A percentile compares a stretch with the other conserved stretches of the same genome.
These are phyloP conservation scores for Orchestes rusci DNA, from an alignment of 2,888 invertebrate genomes.

Conservation along the genomic window DNA sequence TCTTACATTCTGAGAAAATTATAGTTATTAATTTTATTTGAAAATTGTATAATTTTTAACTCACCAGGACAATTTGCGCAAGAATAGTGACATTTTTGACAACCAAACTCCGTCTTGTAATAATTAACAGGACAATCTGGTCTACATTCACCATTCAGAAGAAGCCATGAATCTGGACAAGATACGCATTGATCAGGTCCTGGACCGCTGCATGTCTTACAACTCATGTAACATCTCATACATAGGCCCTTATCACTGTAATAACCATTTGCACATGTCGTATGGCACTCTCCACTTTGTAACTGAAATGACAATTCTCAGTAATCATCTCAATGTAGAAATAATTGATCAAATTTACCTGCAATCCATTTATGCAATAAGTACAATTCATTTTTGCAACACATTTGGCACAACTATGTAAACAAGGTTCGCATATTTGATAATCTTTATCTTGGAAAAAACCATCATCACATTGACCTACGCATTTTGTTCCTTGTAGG, in stretches of 20 bases:
- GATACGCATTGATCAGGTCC: conserved; percentile 77
- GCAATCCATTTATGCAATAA: conserved; percentile 65
- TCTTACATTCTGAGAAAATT: conserved; percentile 38
- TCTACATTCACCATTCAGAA: conserved; percentile 78
- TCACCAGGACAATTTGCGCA: conserved; percentile 79
- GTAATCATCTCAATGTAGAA: not conserved
- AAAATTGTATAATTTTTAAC: not conserved
- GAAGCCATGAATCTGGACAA: conserved; percentile 72
- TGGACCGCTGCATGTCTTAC: conserved; percentile 79
- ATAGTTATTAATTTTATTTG: not conserved
- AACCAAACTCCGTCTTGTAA: conserved; percentile 74
- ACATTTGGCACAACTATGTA: conserved; percentile 72
- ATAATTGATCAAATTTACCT: conserved; percentile 37
- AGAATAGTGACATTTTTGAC: conserved; percentile 83
- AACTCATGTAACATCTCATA: conserved; percentile 75
- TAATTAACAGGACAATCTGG: conserved; percentile 82
- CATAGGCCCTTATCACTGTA: conserved; percentile 81
- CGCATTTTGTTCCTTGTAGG: conserved; percentile 66
- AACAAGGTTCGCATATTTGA: conserved; percentile 62
- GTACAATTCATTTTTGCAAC: conserved; percentile 75
- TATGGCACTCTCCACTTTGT: conserved; percentile 76
- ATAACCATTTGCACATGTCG: conserved; percentile 73
- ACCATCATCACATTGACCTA: conserved; percentile 67
- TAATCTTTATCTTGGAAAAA: conserved; percentile 60
- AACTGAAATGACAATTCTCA: conserved; percentile 40